These are phyloP conservation scores for Atlantisia rogersi DNA, from an alignment of 2,113 vertebrate genomes.

Conservation along the genomic window DNA sequence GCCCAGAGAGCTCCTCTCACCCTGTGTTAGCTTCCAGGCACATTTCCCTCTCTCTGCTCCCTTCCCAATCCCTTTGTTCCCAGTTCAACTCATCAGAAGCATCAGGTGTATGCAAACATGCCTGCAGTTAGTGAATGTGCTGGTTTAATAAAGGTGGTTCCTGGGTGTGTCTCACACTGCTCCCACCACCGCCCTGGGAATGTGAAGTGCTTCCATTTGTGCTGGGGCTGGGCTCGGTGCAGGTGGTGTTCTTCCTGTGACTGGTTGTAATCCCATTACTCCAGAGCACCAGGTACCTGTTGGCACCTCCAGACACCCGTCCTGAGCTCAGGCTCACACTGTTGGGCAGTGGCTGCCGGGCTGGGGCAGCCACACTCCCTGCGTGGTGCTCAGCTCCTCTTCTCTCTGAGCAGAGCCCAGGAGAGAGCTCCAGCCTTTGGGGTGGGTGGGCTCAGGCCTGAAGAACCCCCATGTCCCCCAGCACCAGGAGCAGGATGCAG, in stretches of 20 bases:
- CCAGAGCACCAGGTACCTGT: not conserved
- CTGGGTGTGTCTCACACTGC: not conserved
- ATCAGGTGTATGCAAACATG: not conserved
- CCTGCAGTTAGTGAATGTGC: not conserved
- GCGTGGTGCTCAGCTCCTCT: accelerated
- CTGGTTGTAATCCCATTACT: too few species aligned
- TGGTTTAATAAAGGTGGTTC: not conserved
- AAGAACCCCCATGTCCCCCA: not conserved
- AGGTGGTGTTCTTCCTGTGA: not conserved
- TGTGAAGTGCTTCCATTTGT: not conserved
- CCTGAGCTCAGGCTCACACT: accelerated
- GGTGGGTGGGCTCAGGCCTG: not conserved
- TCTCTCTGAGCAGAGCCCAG: not conserved
- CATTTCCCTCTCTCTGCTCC: not conserved
- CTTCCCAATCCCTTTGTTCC: not conserved
- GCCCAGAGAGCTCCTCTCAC: not conserved
- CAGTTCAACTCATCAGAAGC: not conserved
- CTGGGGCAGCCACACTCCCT: not conserved
- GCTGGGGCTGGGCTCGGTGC: not conserved
- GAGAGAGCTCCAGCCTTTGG: not conserved
- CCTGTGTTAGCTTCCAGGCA: not conserved
- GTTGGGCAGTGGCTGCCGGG: not conserved
- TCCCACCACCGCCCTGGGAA: too few species aligned
- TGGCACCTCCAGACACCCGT: accelerated
- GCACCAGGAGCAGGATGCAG: not conserved